A percentile compares a stretch with the other conserved stretches of the same genome.
These are phyloP conservation scores for Vireo altiloquus DNA, from an alignment of 2,113 vertebrate genomes.

Conservation along the genomic window DNA sequence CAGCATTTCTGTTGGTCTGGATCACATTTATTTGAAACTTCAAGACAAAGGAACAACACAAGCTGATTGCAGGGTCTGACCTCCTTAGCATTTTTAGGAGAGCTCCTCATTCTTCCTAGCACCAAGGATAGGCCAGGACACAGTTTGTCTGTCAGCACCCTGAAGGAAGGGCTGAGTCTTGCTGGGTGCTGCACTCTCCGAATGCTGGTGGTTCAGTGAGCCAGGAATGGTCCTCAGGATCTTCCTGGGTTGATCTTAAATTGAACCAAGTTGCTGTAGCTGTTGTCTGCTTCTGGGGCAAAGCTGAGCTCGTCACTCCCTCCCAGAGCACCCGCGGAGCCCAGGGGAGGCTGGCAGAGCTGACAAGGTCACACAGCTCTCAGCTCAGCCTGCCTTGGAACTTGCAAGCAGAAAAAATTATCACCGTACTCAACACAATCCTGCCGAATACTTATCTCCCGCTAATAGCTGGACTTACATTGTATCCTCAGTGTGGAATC, in stretches of 20 bases:
- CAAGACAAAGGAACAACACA: not conserved
- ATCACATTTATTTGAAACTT: not conserved
- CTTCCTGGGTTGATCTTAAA: not conserved
- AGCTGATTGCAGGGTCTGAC: accelerated
- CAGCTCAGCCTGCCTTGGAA: not conserved
- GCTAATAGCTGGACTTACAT: not conserved
- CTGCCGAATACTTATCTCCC: not conserved
- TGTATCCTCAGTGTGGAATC: not conserved
- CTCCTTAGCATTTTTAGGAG: not conserved
- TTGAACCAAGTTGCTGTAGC: not conserved
- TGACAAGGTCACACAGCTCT: not conserved
- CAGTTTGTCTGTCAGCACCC: not conserved
- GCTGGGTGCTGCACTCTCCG: not conserved
- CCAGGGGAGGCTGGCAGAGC: not conserved
- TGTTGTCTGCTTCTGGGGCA: not conserved
- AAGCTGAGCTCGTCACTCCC: not conserved
- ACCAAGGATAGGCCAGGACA: not conserved
- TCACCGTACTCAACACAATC: not conserved
- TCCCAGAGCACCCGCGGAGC: not conserved
- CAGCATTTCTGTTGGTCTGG: not conserved
- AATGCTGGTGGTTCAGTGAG: not conserved
- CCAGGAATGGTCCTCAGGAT: not conserved
- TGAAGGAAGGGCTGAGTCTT: not conserved
- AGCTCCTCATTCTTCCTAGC: not conserved
- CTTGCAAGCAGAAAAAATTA: not conserved